Evolutionary conservation across 1,140 invertebrate species (phyloP).

Genomic region (Cydia strobilella): DNA sequence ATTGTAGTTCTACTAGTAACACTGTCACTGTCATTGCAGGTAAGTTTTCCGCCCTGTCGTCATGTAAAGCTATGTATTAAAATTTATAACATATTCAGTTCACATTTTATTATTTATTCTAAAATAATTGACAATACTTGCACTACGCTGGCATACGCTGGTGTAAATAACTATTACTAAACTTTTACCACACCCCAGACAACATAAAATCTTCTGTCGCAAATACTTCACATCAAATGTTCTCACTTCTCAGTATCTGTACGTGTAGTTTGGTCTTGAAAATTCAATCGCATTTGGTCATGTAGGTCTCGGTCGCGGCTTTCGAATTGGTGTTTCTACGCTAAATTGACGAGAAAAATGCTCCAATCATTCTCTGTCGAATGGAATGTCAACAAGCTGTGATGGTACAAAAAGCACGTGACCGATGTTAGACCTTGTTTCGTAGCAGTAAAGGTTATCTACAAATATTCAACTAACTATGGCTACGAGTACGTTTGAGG

Average conservation of each 20-base stretch:
- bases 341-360: constrained; percentile 9
- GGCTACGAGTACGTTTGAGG: not conserved
- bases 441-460: not conserved
- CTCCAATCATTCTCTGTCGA: constrained; percentile 2
- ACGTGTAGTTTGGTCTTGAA: constrained; percentile 1
- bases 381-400: not conserved
- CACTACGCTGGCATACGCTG: no score
- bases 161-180: no score
- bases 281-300: constrained; percentile 16
- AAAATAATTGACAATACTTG: no score
- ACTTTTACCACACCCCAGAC: not conserved
- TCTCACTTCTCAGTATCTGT: not conserved
- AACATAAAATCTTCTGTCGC: not conserved
- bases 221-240: not conserved
- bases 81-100: no score
- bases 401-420: not conserved
- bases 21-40: no score
- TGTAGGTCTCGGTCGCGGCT: constrained; percentile 2
- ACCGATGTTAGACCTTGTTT: not conserved
- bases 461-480: not conserved
- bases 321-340: not conserved
- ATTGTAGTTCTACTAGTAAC: no score
- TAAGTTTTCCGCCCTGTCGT: no score
- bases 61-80: no score
- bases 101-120: no score